Percentiles rank a stretch among this genome's conserved stretches.
Evolutionary conservation across 2,888 invertebrate genomes (phyloP).

Genomic region (Agrochola litura): DNA sequence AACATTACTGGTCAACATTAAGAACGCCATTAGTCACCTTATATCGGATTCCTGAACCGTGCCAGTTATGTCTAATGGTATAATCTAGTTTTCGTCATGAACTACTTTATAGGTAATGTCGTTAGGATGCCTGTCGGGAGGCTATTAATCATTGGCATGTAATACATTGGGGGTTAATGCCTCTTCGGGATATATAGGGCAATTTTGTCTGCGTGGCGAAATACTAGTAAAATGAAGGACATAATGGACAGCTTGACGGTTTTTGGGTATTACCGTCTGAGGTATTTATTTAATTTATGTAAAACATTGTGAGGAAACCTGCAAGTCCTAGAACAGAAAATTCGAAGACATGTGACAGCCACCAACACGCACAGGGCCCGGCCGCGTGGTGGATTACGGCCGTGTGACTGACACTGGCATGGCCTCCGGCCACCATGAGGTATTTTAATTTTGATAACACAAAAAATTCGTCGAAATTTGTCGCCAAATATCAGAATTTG

Average conservation of each 20-base stretch:
- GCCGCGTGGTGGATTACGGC: too few relatives aligned
- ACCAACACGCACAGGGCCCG: too few relatives aligned
- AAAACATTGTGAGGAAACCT: too few relatives aligned
- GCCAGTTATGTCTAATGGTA: background rate
- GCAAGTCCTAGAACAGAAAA: too few relatives aligned
- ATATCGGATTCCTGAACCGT: background rate
- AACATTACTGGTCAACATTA: background rate
- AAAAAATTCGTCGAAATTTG: too few relatives aligned
- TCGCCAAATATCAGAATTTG: too few relatives aligned
- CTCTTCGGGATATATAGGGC: slow-evolving; percentile 6
- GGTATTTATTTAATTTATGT: too few relatives aligned
- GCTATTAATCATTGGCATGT: slow-evolving; percentile 27
- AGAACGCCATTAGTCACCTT: background rate
- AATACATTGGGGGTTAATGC: background rate
- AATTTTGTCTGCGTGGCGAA: background rate
- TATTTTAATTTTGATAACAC: too few relatives aligned
- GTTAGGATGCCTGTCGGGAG: slow-evolving; percentile 3
- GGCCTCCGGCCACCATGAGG: too few relatives aligned
- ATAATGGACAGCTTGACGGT: background rate
- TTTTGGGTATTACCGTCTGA: too few relatives aligned
- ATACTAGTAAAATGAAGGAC: background rate
- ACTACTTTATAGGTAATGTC: slow-evolving; percentile 21
- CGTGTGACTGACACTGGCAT: too few relatives aligned
- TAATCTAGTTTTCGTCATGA: slow-evolving; percentile 17
- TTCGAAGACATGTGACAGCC: too few relatives aligned